phyloP scores from a whole-genome alignment of 2,797 vertebrate species.

The Protonibea diacanthus region DNA sequence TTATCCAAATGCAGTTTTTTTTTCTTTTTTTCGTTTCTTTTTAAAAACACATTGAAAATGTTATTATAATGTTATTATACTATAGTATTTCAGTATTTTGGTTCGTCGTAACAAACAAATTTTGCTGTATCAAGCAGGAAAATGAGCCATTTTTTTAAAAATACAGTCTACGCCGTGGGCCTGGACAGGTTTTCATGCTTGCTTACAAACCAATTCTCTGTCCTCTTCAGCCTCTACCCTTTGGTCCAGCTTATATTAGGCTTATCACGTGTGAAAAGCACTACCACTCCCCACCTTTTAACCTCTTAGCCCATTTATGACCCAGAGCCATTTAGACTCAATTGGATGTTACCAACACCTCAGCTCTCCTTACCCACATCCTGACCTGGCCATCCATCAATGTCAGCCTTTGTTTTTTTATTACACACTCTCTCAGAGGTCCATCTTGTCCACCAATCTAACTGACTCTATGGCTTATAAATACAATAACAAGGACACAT shows the following conservation, averaged over 20 bases:
- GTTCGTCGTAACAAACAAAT: not conserved
- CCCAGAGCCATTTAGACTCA: conserved; percentile 81
- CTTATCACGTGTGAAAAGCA: conserved; percentile 74
- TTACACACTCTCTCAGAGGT: conserved; percentile 74
- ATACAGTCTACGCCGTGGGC: not conserved
- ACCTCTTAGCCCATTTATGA: conserved; percentile 83
- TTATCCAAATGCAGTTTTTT: no score
- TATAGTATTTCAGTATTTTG: not conserved
- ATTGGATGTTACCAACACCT: conserved; percentile 85
- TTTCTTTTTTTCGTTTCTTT: not conserved
- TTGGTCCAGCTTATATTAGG: conserved; percentile 68
- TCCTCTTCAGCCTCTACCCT: conserved; percentile 47
- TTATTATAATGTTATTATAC: no score
- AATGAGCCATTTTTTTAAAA: not conserved
- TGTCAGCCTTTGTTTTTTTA: conserved; percentile 78
- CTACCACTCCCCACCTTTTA: conserved; percentile 74
- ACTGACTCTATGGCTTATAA: conserved; percentile 83
- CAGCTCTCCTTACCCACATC: conserved; percentile 69
- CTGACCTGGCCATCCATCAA: conserved; percentile 82
- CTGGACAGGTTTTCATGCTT: not conserved
- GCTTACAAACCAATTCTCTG: conserved; percentile 39
- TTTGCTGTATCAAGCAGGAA: not conserved
- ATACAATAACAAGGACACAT: conserved; percentile 90
- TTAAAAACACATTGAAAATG: not conserved
- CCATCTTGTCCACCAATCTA: conserved; percentile 73